Evolutionary conservation across 2,113 vertebrate species (phyloP).

Genomic region (Peromyscus californicus): DNA sequence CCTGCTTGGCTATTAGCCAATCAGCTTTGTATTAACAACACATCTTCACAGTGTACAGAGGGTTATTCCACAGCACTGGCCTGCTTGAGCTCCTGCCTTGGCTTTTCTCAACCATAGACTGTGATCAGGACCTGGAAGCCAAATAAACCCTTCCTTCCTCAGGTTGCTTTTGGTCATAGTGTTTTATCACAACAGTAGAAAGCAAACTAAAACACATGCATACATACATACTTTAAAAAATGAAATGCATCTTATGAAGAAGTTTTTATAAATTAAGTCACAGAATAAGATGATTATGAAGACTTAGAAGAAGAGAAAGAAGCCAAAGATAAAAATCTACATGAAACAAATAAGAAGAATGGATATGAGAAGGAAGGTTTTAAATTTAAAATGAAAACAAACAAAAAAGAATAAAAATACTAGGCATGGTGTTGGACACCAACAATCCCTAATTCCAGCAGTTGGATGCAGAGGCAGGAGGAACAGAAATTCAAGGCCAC

Average conservation of each 20-base stretch:
- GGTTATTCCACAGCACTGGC: no score
- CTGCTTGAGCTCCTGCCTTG: background rate
- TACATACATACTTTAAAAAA: background rate
- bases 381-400: background rate
- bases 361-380: background rate
- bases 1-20: no score
- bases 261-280: background rate
- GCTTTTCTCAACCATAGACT: background rate
- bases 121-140: background rate
- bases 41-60: no score
- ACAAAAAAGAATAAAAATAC: background rate
- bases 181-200: background rate
- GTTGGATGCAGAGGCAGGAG: background rate
- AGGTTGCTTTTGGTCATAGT: background rate
- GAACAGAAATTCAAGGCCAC: background rate
- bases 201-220: background rate
- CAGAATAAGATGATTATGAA: background rate
- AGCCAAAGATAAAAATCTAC: background rate
- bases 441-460: background rate
- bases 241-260: background rate
- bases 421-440: background rate
- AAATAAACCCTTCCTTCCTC: background rate
- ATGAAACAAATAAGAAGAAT: background rate
- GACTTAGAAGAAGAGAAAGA: conserved; percentile 15
- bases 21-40: no score